phyloP scores from a whole-genome alignment of 2,113 vertebrate genomes.

The human (Homo sapiens) region GRCh38 chr7:1144001-1144500 shows the following conservation, averaged over 20 bases:
- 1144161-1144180: background rate
- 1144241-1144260: background rate
- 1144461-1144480: background rate
- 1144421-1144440: fast-evolving
- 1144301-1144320: background rate
- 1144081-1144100: background rate
- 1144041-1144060: background rate
- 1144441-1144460: background rate
- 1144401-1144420: background rate
- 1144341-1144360: slow-evolving; percentile 68
- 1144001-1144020: background rate
- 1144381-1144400: fast-evolving
- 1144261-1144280: fast-evolving
- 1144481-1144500: no score
- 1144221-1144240: background rate
- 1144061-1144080: background rate
- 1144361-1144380: slow-evolving; percentile 17
- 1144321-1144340: slow-evolving; percentile 68
- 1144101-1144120: background rate
- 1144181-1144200: background rate
- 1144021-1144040: fast-evolving
- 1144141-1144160: background rate
- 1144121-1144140: background rate
- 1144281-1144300: background rate
- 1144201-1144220: background rate